phyloP scores from a whole-genome alignment of 2,113 vertebrate genomes.

The Phoxinus phoxinus region DNA sequence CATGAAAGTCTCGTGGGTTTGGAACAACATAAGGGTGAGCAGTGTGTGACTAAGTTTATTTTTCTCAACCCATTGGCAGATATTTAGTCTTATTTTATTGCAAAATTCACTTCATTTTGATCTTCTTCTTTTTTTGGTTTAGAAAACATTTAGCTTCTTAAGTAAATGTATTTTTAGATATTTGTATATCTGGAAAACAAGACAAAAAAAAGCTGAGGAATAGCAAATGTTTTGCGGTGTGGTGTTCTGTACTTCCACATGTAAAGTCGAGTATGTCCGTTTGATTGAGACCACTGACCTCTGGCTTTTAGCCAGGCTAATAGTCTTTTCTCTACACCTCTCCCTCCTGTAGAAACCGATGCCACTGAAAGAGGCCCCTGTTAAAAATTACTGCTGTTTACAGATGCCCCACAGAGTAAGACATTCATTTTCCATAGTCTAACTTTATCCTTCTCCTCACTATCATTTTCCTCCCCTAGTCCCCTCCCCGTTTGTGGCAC shows the following conservation, averaged over 20 bases:
- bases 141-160: background rate
- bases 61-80: no score
- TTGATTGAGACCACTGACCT: conserved; percentile 47
- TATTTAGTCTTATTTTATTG: no score
- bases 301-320: conserved; percentile 60
- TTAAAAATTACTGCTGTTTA: conserved; percentile 81
- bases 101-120: no score
- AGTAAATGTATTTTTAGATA: background rate
- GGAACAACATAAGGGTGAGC: no score
- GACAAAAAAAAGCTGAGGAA: background rate
- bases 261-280: conserved; percentile 28
- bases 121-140: no score
- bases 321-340: conserved; percentile 77
- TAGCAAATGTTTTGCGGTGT: background rate
- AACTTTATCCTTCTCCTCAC: conserved; percentile 76
- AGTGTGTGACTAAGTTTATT: no score
- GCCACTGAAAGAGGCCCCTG: conserved; percentile 78
- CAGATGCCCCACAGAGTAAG: conserved; percentile 81
- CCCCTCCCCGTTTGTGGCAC: conserved; percentile 49
- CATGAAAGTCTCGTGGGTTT: no score
- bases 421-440: conserved; percentile 72
- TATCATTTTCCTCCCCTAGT: conserved; percentile 61
- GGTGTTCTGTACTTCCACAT: conserved; percentile 1
- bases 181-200: background rate
- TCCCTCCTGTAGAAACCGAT: conserved; percentile 75